Evolutionary conservation across 2,797 vertebrate genomes (phyloP).

Genomic region (Anguilla pacifica): DNA sequence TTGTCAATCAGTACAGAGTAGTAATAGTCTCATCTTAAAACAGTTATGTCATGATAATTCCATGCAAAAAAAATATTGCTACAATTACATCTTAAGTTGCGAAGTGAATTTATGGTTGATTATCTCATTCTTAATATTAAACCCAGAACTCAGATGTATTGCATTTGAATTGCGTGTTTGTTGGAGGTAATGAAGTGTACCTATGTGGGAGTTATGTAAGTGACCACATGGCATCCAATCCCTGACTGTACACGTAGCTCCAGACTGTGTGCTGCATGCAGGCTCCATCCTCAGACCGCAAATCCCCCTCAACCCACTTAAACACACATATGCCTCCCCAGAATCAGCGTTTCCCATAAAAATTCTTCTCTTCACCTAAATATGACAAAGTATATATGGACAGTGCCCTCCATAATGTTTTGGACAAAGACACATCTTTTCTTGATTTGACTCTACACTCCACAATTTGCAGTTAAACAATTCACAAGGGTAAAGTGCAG

Average conservation of each 20-base stretch:
- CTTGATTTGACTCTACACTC: no score
- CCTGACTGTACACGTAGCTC: constrained; percentile 56
- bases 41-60: neutral
- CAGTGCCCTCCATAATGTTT: no score
- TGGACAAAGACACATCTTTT: no score
- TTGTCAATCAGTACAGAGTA: neutral
- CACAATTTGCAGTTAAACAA: no score
- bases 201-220: constrained; percentile 74
- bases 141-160: neutral
- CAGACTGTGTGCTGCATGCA: constrained; percentile 52
- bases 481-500: no score
- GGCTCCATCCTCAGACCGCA: constrained; percentile 56
- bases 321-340: constrained; percentile 64
- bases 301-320: constrained; percentile 67
- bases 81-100: neutral
- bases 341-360: constrained; percentile 39
- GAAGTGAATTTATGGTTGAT: neutral
- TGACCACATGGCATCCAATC: constrained; percentile 62
- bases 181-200: constrained; percentile 71
- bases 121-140: neutral
- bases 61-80: neutral
- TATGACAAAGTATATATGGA: neutral
- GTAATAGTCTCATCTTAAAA: neutral
- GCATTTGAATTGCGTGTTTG: constrained; percentile 65
- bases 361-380: neutral